Base-by-base conservation (phyloP, 2,113 vertebrate species). In the Hippocampus barbouri region DNA sequence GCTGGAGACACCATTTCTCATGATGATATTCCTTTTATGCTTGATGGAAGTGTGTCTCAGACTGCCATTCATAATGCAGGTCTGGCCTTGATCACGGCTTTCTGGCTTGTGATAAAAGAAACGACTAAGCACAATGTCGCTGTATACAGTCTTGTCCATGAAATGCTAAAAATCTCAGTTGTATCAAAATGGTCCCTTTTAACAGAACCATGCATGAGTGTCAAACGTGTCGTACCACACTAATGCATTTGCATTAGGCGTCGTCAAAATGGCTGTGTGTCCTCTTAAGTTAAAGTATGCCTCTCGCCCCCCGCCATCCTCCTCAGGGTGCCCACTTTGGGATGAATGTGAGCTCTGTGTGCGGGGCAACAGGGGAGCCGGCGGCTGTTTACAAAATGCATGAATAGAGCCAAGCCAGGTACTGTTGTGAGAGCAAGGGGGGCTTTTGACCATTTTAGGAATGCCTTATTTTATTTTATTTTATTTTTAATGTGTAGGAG, bases 301-400 rank as follows among this genome's bases (percentile, higher is more conserved):
- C 72, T 75, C 66, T 21, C 18, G 23, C 65, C 45, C 66, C 74
- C 67, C 68, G 27, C 56, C 68, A 59, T 61, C 65, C 82, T 81
- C 79, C 79, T 79, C 73, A 71, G 68, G 83, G 83, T 87, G 88
- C 85, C 87, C 84, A 77, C 83, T 87, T 83, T 85, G 81, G 81
- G 82, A 89, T 91, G 87, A 91, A 91, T 91, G 90, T 86, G 85
- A 85, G 80, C 88, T 91, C 86, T 92, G 87, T 91, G 80, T 78
- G 79, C 53, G 60, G 72, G 59, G 82, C 79, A 73, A 81, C 75
- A 60, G 83, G 84, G 82, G 83, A 79, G 78, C 74, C 20, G 18
- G 60, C 72, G 82, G 73, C 79, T 74, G 79, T 85, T 80, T 87
- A 83, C 79, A 74, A 68, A 66, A 72, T 66, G 71, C 63, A 69